These are phyloP conservation scores for Myrmophylax atrothorax DNA, from an alignment of 2,113 vertebrate genomes.

Conservation along the genomic window DNA sequence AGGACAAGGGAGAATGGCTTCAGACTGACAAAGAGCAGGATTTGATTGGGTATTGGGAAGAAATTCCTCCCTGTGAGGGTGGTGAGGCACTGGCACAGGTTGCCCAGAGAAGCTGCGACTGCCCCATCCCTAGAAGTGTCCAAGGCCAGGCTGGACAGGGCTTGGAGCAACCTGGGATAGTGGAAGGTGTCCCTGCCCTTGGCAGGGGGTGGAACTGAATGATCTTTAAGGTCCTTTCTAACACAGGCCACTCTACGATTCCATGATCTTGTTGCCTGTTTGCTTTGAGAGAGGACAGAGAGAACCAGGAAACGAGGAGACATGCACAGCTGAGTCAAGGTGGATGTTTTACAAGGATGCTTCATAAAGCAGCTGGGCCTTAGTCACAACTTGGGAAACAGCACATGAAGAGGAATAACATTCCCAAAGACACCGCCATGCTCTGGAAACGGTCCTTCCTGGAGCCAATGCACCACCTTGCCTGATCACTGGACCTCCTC, in stretches of 20 bases:
- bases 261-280: neutral
- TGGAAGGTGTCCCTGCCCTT: neutral
- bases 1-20: neutral
- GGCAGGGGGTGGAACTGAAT: too few species aligned
- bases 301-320: neutral
- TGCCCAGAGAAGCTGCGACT: neutral
- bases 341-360: neutral
- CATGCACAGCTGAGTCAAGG: neutral
- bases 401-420: rapidly evolving
- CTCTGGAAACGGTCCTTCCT: neutral
- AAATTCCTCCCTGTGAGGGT: neutral
- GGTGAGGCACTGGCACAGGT: rapidly evolving
- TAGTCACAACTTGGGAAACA: neutral
- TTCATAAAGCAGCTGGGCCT: neutral
- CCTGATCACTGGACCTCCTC: neutral
- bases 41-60: neutral
- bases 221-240: neutral
- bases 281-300: neutral
- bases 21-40: neutral
- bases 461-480: neutral
- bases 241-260: neutral
- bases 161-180: rapidly evolving
- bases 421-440: neutral
- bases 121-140: neutral
- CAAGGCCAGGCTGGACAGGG: rapidly evolving